Percentiles rank a stretch among this genome's conserved stretches.
phyloP scores from a whole-genome alignment of 2,797 vertebrate genomes.

The Tenualosa ilisha region DNA sequence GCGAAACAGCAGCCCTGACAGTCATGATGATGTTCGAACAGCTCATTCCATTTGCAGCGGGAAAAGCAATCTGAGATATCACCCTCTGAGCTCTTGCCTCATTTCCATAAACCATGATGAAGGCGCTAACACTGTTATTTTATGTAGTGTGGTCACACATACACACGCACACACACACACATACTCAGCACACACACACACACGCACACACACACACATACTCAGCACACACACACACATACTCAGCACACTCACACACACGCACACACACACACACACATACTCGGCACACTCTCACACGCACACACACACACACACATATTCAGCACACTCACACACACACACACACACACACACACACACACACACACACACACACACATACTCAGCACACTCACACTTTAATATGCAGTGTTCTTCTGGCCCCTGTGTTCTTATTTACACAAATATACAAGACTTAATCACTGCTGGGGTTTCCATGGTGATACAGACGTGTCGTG shows the following conservation, averaged over 20 bases:
- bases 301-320: not conserved
- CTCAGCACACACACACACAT: not conserved
- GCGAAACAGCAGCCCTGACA: not conserved
- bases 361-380: not conserved
- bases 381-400: not conserved
- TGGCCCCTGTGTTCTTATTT: not conserved
- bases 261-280: not conserved
- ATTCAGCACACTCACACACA: not conserved
- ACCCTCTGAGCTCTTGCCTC: not conserved
- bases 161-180: not conserved
- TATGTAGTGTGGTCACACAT: not conserved
- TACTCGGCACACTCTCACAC: not conserved
- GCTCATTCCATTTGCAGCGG: not conserved
- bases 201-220: not conserved
- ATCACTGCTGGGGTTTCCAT: constrained; percentile 38
- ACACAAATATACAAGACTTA: constrained; percentile 4
- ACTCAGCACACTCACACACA: not conserved
- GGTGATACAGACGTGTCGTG: constrained; percentile 14
- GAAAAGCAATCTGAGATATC: not conserved
- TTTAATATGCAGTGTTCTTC: not conserved
- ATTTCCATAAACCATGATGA: constrained; percentile 12
- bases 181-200: not conserved
- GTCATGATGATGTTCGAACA: not conserved
- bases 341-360: not conserved
- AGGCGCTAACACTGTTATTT: not conserved